Base-by-base conservation (phyloP, 2,113 vertebrate species). In the Phrynocephalus versicolor region DNA sequence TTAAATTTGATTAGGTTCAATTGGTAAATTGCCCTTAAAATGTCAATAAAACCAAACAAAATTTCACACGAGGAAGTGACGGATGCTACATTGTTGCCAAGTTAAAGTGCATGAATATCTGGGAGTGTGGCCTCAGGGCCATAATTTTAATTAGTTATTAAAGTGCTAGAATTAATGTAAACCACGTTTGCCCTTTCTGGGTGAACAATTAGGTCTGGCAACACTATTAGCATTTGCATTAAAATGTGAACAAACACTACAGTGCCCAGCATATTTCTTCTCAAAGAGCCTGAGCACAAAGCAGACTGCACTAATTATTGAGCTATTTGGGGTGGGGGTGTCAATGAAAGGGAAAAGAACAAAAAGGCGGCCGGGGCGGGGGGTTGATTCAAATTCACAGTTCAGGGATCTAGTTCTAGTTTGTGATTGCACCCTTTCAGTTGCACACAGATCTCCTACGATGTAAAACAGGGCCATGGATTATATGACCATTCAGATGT, bases 141-240 rank as follows among this genome's bases (percentile, higher is more conserved):
- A 73, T 83, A 15, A 77, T 93, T 90, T 84, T 92, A 93, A 93
- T 93, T 93, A 89, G 55, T 86, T 93, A 87, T 85, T 84, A 90
- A 87, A 58, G 79, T 72, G 62, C 67, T 75, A 82, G 91, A 89
- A 91, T 93, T 92, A 93, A 92, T 92, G 82, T 93, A 94, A 96
- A 94, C 94, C 84, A 84, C 87, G 79, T 90, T 93, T 95, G 73
- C 58, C 74, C 86, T 92, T 94, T 95, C 71, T 82, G 91, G 55
- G 21, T 90, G 83, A 92, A 93, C 41, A 88, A 85, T 89, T 88
- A 84, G 85, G 81, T 90, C 57, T 90, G 70, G 51, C 87, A 88
- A 19, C 51, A 19, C 0, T 64, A 88, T 91, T 89, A 89, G 3
- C 23, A 85, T 89, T 90, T 82, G 67, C 58, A 91, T 91, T 94